Conservation (phyloP, 1,140 invertebrate species). For the Caenorhabditis remanei region DNA sequence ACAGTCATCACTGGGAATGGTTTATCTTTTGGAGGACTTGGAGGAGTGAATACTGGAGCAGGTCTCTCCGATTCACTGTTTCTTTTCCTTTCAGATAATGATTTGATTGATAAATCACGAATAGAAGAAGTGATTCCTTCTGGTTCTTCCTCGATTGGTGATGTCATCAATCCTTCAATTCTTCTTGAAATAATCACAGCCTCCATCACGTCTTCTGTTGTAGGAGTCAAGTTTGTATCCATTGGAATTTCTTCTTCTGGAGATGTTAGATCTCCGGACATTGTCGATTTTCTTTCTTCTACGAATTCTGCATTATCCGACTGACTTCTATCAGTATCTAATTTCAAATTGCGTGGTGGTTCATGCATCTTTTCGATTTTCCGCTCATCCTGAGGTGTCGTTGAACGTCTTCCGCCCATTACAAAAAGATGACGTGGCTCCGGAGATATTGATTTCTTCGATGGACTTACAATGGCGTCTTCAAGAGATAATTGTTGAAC, state of each 20-base stretch:
- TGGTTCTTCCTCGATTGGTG: conserved; percentile 43
- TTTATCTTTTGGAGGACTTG: conserved; percentile 40
- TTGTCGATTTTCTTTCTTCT: conserved; percentile 33
- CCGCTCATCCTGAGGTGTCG: conserved; percentile 38
- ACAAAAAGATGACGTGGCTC: conserved; percentile 54
- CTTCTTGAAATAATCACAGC: conserved; percentile 40
- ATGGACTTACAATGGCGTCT: background rate
- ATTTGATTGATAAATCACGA: conserved; percentile 41
- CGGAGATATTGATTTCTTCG: conserved; percentile 3
- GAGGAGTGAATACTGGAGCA: conserved; percentile 44
- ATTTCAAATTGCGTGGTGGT: conserved; percentile 28
- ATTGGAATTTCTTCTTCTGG: conserved; percentile 60
- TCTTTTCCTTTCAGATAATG: conserved; percentile 1
- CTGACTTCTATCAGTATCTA: conserved; percentile 52
- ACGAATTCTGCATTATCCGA: conserved; percentile 48
- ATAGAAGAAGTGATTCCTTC: conserved; percentile 42
- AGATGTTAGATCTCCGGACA: conserved; percentile 57
- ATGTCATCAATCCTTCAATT: conserved; percentile 39
- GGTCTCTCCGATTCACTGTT: conserved; percentile 36
- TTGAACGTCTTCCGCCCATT: conserved; percentile 42
- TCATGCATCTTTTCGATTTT: conserved; percentile 10
- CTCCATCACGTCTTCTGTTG: conserved; percentile 45
- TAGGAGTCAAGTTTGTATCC: conserved; percentile 56
- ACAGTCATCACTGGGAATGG: conserved; percentile 38
- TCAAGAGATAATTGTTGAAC: conserved; percentile 12